Conservation (phyloP, 1,140 invertebrate species). For the Hyles euphorbiae region DNA sequence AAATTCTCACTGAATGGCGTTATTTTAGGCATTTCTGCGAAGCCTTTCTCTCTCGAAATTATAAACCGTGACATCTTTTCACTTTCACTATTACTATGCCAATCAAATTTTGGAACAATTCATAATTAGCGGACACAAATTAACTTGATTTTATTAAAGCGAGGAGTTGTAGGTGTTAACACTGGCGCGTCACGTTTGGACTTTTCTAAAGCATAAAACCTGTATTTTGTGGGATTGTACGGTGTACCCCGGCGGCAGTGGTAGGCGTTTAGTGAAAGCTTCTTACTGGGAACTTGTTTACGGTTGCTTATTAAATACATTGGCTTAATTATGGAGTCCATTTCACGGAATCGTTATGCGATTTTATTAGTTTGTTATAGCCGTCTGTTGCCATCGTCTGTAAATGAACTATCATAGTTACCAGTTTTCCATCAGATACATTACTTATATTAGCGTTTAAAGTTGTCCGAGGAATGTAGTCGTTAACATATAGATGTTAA, state of each 20-base stretch:
- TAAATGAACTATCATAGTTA: constrained; percentile 2
- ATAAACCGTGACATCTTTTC: constrained; percentile 62
- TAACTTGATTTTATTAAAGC: constrained; percentile 35
- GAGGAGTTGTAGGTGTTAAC: constrained; percentile 27
- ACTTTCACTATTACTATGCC: constrained; percentile 62
- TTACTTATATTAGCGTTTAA: too few species aligned
- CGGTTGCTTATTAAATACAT: constrained; percentile 29
- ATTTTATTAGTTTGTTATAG: neutral
- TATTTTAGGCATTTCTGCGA: too few species aligned
- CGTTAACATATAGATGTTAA: too few species aligned
- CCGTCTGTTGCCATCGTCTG: neutral
- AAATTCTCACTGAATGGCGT: too few species aligned
- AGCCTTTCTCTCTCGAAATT: constrained; percentile 61
- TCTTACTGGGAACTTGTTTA: constrained; percentile 22
- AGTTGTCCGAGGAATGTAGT: too few species aligned
- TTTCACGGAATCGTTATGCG: constrained; percentile 30
- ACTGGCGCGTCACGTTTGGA: constrained; percentile 14
- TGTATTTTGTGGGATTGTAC: constrained; percentile 16
- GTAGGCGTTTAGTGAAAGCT: constrained; percentile 54
- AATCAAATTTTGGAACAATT: constrained; percentile 60
- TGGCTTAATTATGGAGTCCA: constrained; percentile 35
- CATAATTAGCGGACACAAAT: constrained; percentile 57
- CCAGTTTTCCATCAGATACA: too few species aligned
- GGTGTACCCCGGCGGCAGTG: constrained; percentile 5
- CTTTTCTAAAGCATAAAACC: constrained; percentile 20